Conservation (phyloP, 1,140 invertebrate genomes). For the Chironomus tepperi region DNA sequence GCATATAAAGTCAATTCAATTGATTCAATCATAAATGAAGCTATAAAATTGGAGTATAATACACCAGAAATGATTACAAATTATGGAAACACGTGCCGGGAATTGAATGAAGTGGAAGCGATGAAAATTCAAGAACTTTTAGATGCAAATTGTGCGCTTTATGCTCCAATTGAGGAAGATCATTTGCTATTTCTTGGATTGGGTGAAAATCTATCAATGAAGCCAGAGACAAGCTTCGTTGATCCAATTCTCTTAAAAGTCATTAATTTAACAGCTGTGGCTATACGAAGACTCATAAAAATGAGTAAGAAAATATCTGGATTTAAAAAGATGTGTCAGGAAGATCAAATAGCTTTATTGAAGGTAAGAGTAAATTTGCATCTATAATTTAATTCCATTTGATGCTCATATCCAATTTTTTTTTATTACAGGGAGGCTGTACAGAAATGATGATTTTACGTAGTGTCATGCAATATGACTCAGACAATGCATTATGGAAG, state of each 20-base stretch:
- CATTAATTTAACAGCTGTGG: constrained; percentile 83
- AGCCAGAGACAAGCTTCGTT: constrained; percentile 49
- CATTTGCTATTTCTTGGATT: constrained; percentile 22
- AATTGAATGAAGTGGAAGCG: constrained; percentile 71
- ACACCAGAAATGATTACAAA: constrained; percentile 38
- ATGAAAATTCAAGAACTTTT: constrained; percentile 76
- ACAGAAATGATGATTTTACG: constrained; percentile 89
- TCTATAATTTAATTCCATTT: background rate
- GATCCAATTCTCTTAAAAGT: constrained; percentile 71
- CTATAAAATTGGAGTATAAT: constrained; percentile 74
- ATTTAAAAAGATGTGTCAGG: constrained; percentile 84
- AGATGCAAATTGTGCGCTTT: constrained; percentile 70
- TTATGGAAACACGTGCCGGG: constrained; percentile 44
- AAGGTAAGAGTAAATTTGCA: constrained; percentile 43
- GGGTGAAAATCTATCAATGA: constrained; percentile 27
- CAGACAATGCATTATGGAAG: constrained; percentile 75
- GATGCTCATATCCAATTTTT: background rate
- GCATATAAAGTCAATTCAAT: constrained; percentile 49
- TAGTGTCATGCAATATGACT: constrained; percentile 80
- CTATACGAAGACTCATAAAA: constrained; percentile 80
- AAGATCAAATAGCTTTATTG: constrained; percentile 80
- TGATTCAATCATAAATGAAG: constrained; percentile 70
- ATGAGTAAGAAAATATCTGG: constrained; percentile 84
- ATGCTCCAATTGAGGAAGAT: constrained; percentile 72
- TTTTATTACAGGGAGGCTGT: constrained; percentile 46